These are phyloP conservation scores for Pseudeuparius sepicola DNA, from an alignment of 2,888 invertebrate species.

Conservation along the genomic window DNA sequence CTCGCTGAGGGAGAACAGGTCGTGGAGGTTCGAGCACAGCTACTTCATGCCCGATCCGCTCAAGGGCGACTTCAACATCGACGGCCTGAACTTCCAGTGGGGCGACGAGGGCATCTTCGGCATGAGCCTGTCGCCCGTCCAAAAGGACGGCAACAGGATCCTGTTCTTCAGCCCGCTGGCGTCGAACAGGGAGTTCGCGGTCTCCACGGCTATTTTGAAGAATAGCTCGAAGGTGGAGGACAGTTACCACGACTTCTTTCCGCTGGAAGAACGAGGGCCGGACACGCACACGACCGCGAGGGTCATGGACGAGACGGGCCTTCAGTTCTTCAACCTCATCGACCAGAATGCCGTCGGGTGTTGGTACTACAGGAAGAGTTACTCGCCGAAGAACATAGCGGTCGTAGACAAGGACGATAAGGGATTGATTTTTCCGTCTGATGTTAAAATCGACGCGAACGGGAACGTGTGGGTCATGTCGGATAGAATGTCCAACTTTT, in stretches of 20 bases:
- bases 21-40: conserved; percentile 71
- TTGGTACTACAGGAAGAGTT: conserved; percentile 57
- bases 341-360: conserved; percentile 77
- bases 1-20: conserved; percentile 64
- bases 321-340: conserved; percentile 67
- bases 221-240: conserved; percentile 56
- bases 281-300: conserved; percentile 63
- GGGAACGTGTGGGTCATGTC: conserved; percentile 72
- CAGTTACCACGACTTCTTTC: conserved; percentile 62
- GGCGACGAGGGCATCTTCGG: conserved; percentile 63
- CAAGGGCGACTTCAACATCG: conserved; percentile 66
- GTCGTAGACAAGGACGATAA: conserved; percentile 66
- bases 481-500: conserved; percentile 72
- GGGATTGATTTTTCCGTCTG: conserved; percentile 67
- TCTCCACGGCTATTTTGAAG: conserved; percentile 63
- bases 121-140: conserved; percentile 58
- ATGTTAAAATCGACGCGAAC: conserved; percentile 61
- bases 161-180: conserved; percentile 72
- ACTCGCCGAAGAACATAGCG: conserved; percentile 54
- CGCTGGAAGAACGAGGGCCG: conserved; percentile 54
- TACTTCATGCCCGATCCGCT: conserved; percentile 76
- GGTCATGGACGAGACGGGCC: conserved; percentile 63
- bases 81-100: conserved; percentile 79
- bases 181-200: conserved; percentile 67
- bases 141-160: conserved; percentile 57